phyloP scores from a whole-genome alignment of 2,797 vertebrate species.

The Rhinella marina region DNA sequence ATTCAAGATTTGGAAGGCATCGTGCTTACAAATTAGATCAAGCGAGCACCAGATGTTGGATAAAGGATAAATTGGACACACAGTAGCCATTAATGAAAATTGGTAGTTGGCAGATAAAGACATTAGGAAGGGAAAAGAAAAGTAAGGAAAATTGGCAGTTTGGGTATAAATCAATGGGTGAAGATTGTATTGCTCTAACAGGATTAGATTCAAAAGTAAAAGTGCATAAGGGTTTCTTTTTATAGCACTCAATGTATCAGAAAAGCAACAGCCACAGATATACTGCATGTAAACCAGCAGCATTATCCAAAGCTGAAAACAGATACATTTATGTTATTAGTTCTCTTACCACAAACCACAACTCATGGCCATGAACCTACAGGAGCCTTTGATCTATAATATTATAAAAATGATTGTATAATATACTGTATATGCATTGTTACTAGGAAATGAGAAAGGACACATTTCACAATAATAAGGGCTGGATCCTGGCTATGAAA shows the following conservation, averaged over 20 bases:
- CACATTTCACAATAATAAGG: not conserved
- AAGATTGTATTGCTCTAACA: conserved; percentile 41
- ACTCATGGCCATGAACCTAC: not conserved
- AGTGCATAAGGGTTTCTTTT: conserved; percentile 12
- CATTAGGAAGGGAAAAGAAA: conserved; percentile 24
- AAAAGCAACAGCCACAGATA: not conserved
- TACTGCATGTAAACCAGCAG: not conserved
- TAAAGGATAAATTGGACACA: conserved; percentile 38
- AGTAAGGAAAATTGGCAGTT: conserved; percentile 33
- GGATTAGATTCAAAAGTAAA: conserved; percentile 24
- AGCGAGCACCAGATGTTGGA: conserved; percentile 20
- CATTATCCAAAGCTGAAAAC: not conserved
- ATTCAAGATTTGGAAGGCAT: conserved; percentile 41
- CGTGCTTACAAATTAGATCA: conserved; percentile 53
- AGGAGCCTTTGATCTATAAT: not conserved
- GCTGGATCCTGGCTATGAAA: not conserved
- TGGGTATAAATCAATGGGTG: conserved; percentile 41
- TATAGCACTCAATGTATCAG: conserved; percentile 15
- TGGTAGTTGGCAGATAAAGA: conserved; percentile 47
- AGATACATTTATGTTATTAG: conserved; percentile 16
- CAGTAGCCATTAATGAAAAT: conserved; percentile 41
- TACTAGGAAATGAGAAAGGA: not conserved
- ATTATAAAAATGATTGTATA: not conserved
- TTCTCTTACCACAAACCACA: not conserved
- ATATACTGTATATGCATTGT: not conserved